Percentiles rank a stretch among this genome's conserved stretches.
phyloP scores from a whole-genome alignment of 1,140 invertebrate genomes.

The Eumaeus atala region DNA sequence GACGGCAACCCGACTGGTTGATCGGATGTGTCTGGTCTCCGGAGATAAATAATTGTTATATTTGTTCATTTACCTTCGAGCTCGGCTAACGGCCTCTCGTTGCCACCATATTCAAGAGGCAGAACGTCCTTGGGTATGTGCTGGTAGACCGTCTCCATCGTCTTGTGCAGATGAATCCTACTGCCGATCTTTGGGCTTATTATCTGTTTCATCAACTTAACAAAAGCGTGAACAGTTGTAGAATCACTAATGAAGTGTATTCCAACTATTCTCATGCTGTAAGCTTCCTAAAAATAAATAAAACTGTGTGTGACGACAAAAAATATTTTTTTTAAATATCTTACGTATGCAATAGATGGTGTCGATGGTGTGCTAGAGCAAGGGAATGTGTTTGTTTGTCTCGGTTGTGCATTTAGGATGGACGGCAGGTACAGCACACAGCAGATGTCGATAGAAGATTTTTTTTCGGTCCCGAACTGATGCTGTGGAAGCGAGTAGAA shows the following conservation, averaged over 20 bases:
- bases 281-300: conserved; percentile 31
- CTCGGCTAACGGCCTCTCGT: conserved; percentile 28
- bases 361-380: too few relatives aligned
- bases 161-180: conserved; percentile 28
- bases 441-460: too few relatives aligned
- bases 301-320: background rate
- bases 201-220: conserved; percentile 28
- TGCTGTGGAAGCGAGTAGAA: too few relatives aligned
- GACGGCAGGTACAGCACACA: too few relatives aligned
- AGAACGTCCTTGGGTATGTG: conserved; percentile 28
- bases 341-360: too few relatives aligned
- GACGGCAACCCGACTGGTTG: too few relatives aligned
- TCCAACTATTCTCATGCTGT: conserved; percentile 31
- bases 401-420: too few relatives aligned
- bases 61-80: conserved; percentile 33
- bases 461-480: too few relatives aligned
- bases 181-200: conserved; percentile 27
- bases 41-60: background rate
- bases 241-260: conserved; percentile 29
- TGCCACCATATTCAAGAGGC: conserved; percentile 36
- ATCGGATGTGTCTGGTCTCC: too few relatives aligned
- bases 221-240: conserved; percentile 26
- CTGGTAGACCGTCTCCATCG: conserved; percentile 25
- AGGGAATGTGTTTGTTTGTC: too few relatives aligned
- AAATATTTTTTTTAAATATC: too few relatives aligned